phyloP scores from a whole-genome alignment of 2,888 invertebrate species.

The Blera fallax region DNA sequence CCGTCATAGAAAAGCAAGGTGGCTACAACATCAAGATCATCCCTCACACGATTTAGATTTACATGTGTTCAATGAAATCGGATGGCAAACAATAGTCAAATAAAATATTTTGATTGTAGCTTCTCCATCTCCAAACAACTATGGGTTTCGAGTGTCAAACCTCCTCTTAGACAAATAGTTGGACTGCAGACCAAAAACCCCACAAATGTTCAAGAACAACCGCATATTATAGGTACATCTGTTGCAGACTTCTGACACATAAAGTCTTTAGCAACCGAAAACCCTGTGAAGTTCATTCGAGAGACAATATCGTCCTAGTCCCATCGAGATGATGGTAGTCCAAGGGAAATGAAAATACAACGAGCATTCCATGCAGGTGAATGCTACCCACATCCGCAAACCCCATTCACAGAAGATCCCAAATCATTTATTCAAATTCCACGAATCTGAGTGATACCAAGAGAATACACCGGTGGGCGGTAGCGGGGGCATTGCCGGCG shows the following conservation, averaged over 20 bases:
- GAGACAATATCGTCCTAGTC: conserved; percentile 18
- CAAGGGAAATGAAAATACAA: conserved; percentile 14
- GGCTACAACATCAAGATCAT: too few relatives aligned
- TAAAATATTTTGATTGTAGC: too few relatives aligned
- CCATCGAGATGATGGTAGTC: neutral
- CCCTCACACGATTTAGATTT: too few relatives aligned
- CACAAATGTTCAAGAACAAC: neutral
- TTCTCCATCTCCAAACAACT: too few relatives aligned
- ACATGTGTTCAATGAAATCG: too few relatives aligned
- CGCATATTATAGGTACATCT: neutral
- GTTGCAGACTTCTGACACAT: conserved; percentile 9
- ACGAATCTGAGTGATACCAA: conserved; percentile 54
- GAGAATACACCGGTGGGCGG: conserved; percentile 3
- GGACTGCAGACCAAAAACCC: neutral
- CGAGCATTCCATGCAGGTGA: conserved; percentile 5
- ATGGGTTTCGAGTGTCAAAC: too few relatives aligned
- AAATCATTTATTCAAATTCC: conserved; percentile 68
- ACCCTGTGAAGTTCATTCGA: neutral
- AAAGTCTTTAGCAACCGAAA: neutral
- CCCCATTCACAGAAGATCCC: conserved; percentile 32
- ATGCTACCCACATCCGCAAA: neutral
- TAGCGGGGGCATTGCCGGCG: neutral
- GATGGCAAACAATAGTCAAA: too few relatives aligned
- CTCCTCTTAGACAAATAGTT: too few relatives aligned
- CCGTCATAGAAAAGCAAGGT: too few relatives aligned